Evolutionary conservation across 2,888 invertebrate genomes (phyloP).

Genomic region (Gari tellinella): DNA sequence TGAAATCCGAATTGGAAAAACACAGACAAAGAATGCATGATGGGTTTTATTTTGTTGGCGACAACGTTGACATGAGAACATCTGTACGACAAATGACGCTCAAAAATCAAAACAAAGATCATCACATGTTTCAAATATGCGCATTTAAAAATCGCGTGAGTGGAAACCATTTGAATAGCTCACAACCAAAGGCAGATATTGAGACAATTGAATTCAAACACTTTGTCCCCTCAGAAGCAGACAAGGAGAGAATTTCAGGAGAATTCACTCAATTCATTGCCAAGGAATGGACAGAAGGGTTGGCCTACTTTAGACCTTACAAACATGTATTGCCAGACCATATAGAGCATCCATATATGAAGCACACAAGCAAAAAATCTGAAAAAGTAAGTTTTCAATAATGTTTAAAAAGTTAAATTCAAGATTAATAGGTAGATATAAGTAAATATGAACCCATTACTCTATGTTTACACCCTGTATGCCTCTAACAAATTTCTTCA

Average conservation of each 20-base stretch:
- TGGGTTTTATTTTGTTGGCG: constrained; percentile 55
- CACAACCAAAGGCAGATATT: constrained; percentile 16
- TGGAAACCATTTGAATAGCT: constrained; percentile 38
- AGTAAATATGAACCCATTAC: too few relatives aligned
- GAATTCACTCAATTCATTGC: too few relatives aligned
- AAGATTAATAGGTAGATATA: too few relatives aligned
- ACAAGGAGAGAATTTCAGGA: too few relatives aligned
- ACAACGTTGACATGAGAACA: constrained; percentile 52
- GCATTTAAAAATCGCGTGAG: constrained; percentile 31
- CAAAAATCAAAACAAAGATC: constrained; percentile 38
- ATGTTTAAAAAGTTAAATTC: too few relatives aligned
- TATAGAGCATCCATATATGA: constrained; percentile 20
- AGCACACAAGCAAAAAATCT: constrained; percentile 14
- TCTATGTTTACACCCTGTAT: too few relatives aligned
- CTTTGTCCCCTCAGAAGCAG: too few relatives aligned
- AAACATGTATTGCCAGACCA: constrained; percentile 5
- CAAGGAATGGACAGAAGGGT: too few relatives aligned
- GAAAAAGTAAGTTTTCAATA: constrained; percentile 28
- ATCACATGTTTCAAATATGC: constrained; percentile 51
- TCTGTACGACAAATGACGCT: constrained; percentile 44
- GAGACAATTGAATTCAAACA: too few relatives aligned
- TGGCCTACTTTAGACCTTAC: too few relatives aligned
- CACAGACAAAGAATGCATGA: constrained; percentile 26
- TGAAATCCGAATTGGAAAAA: constrained; percentile 18
- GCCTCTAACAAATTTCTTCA: too few relatives aligned